Conservation (phyloP, 1,140 invertebrate species). For the Sycobia sp. region DNA sequence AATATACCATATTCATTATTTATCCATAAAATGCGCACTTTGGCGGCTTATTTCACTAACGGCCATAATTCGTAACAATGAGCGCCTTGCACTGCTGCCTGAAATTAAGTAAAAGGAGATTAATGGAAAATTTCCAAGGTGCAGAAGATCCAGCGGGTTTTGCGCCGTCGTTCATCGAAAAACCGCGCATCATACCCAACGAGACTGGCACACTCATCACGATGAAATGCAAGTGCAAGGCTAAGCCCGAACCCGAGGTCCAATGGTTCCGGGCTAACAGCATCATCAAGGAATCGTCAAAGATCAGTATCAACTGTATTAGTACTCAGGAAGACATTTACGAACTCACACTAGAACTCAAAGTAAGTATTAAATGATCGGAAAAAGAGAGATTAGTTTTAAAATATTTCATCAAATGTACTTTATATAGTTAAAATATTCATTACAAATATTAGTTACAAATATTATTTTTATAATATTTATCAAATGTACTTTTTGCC, state of each 20-base stretch:
- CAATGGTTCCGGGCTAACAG: slow-evolving; percentile 89
- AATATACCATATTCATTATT: too few species aligned
- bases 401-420: neutral
- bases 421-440: neutral
- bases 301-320: slow-evolving; percentile 81
- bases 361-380: slow-evolving; percentile 72
- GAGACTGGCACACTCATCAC: slow-evolving; percentile 93
- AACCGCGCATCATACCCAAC: slow-evolving; percentile 96
- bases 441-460: too few species aligned
- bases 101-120: too few species aligned
- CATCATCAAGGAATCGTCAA: slow-evolving; percentile 81
- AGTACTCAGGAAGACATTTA: slow-evolving; percentile 84
- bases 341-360: slow-evolving; percentile 86
- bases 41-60: too few species aligned
- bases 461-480: too few species aligned
- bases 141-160: slow-evolving; percentile 87
- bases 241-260: slow-evolving; percentile 87
- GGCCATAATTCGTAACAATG: too few species aligned
- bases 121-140: slow-evolving; percentile 68
- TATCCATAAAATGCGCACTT: too few species aligned
- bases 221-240: slow-evolving; percentile 94
- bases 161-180: slow-evolving; percentile 94
- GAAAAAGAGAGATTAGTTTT: too few species aligned
- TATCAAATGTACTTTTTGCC: too few species aligned
- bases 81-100: too few species aligned